These are phyloP conservation scores for Pangasius macronema DNA, from an alignment of 2,797 vertebrate species.

Conservation along the genomic window DNA sequence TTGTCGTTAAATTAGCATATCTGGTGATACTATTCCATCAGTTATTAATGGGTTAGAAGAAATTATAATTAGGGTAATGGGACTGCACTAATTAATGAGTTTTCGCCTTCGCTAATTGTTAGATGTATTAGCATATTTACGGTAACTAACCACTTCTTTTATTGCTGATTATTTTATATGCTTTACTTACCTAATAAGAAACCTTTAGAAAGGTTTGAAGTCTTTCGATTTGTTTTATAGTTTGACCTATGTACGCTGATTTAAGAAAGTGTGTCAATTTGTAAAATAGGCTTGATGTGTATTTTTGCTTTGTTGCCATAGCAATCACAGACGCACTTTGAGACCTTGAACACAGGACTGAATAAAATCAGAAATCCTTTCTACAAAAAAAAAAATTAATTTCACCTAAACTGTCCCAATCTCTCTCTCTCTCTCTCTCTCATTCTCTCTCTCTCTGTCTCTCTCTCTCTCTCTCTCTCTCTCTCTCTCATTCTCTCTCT, in stretches of 20 bases:
- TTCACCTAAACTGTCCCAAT: not conserved
- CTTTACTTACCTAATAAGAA: not conserved
- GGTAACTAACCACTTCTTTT: not conserved
- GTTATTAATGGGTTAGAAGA: not conserved
- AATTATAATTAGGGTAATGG: not conserved
- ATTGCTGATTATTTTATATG: not conserved
- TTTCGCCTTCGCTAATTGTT: not conserved
- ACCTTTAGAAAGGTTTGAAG: not conserved
- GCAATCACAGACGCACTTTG: not conserved
- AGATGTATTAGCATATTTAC: not conserved
- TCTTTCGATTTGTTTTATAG: not conserved
- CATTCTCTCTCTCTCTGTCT: not conserved
- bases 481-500: not conserved
- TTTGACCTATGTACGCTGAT: not conserved
- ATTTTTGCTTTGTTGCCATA: not conserved
- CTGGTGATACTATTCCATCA: not conserved
- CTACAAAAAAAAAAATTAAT: not conserved
- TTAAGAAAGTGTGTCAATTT: not conserved
- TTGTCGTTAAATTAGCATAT: not conserved
- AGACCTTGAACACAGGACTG: not conserved
- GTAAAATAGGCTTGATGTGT: not conserved
- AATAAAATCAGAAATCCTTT: not conserved
- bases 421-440: not conserved
- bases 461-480: not conserved
- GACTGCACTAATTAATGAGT: not conserved